Percentiles rank a stretch among this genome's conserved stretches.
These are phyloP conservation scores for Probaryconus sp. DNA, from an alignment of 1,140 invertebrate genomes.

Conservation along the genomic window DNA sequence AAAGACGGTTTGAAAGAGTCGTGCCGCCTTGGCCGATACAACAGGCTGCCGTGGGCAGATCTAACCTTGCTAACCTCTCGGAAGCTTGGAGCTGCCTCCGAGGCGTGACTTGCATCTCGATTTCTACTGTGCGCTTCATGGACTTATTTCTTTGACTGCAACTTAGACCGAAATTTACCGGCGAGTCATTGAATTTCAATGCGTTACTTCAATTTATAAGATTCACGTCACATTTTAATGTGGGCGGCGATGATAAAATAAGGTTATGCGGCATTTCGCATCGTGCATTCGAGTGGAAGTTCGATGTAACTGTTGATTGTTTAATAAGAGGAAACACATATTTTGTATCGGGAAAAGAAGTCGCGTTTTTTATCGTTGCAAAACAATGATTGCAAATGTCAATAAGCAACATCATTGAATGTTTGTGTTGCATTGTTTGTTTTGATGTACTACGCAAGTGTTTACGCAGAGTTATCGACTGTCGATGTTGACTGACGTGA, in stretches of 20 bases:
- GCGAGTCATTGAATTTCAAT: conserved; percentile 55
- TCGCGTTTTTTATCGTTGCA: too few relatives aligned
- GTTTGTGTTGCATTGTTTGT: too few relatives aligned
- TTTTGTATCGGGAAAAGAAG: too few relatives aligned
- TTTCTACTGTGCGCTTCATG: conserved; percentile 50
- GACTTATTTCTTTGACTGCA: conserved; percentile 63
- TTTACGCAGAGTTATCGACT: too few relatives aligned
- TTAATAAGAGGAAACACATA: too few relatives aligned
- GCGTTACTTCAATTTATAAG: background rate
- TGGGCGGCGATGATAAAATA: background rate
- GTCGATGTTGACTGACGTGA: too few relatives aligned
- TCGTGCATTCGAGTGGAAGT: too few relatives aligned
- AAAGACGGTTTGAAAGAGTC: conserved; percentile 61
- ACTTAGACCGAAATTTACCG: conserved; percentile 53
- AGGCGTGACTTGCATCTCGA: conserved; percentile 71
- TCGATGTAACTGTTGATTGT: too few relatives aligned
- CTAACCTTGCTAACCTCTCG: conserved; percentile 54
- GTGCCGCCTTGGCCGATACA: conserved; percentile 30
- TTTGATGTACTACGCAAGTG: too few relatives aligned
- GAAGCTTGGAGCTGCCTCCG: conserved; percentile 62
- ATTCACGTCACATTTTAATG: background rate
- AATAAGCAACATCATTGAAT: too few relatives aligned
- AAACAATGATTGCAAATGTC: too few relatives aligned
- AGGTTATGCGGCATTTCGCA: too few relatives aligned
- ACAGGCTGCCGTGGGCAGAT: conserved; percentile 19